Evolutionary conservation across 2,888 invertebrate genomes (phyloP).

Genomic region (Frankliniella fusca): DNA sequence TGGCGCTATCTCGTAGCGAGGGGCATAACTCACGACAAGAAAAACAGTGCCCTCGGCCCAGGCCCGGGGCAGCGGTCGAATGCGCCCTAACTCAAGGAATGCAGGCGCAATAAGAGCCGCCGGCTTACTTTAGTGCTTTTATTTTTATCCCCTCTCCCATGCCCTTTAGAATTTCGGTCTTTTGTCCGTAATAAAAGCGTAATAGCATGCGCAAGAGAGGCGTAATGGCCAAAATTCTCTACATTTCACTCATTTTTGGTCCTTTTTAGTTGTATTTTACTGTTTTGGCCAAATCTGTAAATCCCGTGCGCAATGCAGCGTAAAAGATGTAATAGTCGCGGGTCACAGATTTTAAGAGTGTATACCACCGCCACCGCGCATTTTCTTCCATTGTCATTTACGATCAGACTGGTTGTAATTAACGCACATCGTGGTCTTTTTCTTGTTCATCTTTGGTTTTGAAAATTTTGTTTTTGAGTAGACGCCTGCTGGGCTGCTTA

Average conservation of each 20-base stretch:
- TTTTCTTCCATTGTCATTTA: no score
- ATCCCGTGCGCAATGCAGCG: no score
- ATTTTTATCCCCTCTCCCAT: not conserved
- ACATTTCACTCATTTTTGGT: no score
- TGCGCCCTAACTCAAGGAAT: not conserved
- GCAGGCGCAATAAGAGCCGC: not conserved
- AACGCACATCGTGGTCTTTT: not conserved
- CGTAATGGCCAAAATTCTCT: no score
- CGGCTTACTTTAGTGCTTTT: not conserved
- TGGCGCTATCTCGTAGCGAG: not conserved
- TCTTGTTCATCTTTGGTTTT: not conserved
- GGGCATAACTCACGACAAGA: conserved; percentile 21
- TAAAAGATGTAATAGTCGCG: no score
- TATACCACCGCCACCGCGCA: no score
- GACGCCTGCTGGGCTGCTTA: conserved; percentile 36
- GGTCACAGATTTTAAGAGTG: no score
- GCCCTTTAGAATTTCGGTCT: not conserved
- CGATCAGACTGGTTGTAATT: no score
- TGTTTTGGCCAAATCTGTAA: no score
- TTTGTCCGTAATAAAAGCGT: no score
- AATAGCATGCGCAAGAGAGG: no score
- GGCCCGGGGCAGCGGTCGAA: not conserved
- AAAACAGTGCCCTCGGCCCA: not conserved
- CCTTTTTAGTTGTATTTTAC: no score
- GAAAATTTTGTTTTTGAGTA: not conserved